Base-by-base conservation (phyloP, 2,113 vertebrate species). In the Myiozetetes cayanensis region DNA sequence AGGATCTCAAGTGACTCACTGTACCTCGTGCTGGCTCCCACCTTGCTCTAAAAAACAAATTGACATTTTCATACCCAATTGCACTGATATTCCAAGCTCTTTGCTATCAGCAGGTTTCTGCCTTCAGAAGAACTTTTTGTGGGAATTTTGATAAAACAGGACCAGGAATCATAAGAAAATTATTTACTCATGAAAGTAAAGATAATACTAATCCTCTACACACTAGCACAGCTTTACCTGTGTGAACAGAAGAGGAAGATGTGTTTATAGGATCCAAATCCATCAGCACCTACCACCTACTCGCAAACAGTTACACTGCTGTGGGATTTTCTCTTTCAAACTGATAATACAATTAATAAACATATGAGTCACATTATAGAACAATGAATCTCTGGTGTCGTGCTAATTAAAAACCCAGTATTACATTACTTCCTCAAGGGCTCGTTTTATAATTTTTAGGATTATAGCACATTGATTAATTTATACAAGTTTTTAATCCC, bases 391-490 rank as follows among this genome's bases (percentile, higher is more conserved):
- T 98, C 97, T 47, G 91, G 97, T 97, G 97, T 95, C 93, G 27
- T 90, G 73, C 97, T 98, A 98, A 98, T 98, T 98, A 98, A 98
- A 98, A 98, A 97, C 93, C 95, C 94, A 74, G 18, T 95, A 98
- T 98, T 97, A 97, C 97, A 97, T 98, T 98, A 96, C 95, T 97
- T 98, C 98, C 98, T 98, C 97, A 95, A 98, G 97, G 98, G 97
- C 79, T 97, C 96, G 91, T 98, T 98, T 98, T 97, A 97, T 97
- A 97, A 97, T 98, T 98, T 98, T 98, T 98, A 97, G 98, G 97
- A 98, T 98, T 98, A 98, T 97, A 97, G 95, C 94, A 92, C 97
- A 97, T 97, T 98, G 98, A 98, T 98, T 98, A 98, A 98, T 98
- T 98, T 98, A 97, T 97, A 97, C 97, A 98, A 97, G 96, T 98